Percentiles rank a stretch among this genome's conserved stretches.
Conservation (phyloP, 2,797 vertebrate species). For the Notolabrus celidotus region DNA sequence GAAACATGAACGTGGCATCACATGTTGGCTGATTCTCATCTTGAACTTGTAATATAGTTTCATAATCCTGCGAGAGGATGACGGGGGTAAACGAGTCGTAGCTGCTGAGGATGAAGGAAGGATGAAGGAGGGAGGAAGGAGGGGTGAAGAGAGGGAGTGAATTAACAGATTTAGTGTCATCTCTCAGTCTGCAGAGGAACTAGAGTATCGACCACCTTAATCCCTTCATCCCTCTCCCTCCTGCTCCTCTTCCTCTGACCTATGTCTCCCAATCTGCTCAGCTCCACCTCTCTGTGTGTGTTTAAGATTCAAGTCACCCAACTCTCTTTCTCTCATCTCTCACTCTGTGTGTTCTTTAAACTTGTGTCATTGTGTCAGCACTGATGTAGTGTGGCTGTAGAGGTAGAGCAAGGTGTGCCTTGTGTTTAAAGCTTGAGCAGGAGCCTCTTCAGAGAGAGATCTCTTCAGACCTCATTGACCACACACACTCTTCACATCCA, state of each 20-base stretch:
- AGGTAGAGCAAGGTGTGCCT: no score
- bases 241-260: slow-evolving; percentile 56
- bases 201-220: slow-evolving; percentile 84
- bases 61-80: slow-evolving; percentile 47
- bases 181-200: slow-evolving; percentile 83
- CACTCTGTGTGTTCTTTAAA: slow-evolving; percentile 8
- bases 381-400: not conserved
- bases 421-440: no score
- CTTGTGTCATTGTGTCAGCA: slow-evolving; percentile 51
- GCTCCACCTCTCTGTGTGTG: slow-evolving; percentile 41
- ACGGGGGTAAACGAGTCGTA: slow-evolving; percentile 22
- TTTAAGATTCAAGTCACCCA: slow-evolving; percentile 66
- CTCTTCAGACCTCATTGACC: no score
- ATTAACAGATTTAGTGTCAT: slow-evolving; percentile 88
- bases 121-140: slow-evolving; percentile 16
- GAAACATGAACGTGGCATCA: no score
- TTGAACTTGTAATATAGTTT: not conserved
- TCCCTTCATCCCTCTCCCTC: slow-evolving; percentile 78
- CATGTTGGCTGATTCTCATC: not conserved
- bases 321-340: no score
- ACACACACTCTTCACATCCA: no score
- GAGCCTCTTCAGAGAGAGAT: no score
- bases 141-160: slow-evolving; percentile 55
- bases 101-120: not conserved
- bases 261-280: slow-evolving; percentile 46